Evolutionary conservation across 2,797 vertebrate species (phyloP).

Genomic region (Craterocephalus amniculus): DNA sequence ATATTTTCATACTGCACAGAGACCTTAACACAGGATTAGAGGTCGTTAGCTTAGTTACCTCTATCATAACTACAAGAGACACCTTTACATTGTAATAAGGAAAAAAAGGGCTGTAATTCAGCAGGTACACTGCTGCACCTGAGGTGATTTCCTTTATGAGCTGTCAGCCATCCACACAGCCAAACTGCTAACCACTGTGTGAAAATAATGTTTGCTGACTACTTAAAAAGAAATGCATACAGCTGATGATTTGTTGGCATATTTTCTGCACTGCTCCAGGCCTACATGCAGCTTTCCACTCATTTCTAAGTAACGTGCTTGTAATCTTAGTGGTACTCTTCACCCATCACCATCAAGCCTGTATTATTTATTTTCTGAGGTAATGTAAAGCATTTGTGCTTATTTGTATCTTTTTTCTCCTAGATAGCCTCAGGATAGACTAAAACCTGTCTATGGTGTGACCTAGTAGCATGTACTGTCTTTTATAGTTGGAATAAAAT

Average conservation of each 20-base stretch:
- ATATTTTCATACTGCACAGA: neutral
- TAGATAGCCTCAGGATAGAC: neutral
- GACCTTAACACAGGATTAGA: constrained; percentile 44
- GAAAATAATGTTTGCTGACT: neutral
- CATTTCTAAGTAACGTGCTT: neutral
- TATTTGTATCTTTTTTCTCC: neutral
- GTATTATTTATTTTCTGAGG: neutral
- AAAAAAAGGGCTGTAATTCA: constrained; percentile 48
- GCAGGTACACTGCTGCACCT: constrained; percentile 4
- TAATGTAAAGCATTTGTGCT: neutral
- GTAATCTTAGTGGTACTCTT: neutral
- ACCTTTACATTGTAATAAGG: constrained; percentile 68
- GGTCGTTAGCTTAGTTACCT: constrained; percentile 43
- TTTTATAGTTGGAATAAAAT: neutral
- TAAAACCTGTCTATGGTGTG: neutral
- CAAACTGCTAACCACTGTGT: constrained; percentile 14
- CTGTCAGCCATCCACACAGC: neutral
- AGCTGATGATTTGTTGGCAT: neutral
- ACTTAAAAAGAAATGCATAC: neutral
- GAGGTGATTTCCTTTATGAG: too few species aligned
- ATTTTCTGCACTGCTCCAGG: neutral
- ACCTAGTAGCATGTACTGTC: neutral
- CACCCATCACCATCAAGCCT: neutral
- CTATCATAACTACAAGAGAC: constrained; percentile 36
- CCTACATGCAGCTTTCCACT: neutral